These are phyloP conservation scores for Mantis religiosa DNA, from an alignment of 2,888 invertebrate genomes.

Conservation along the genomic window DNA sequence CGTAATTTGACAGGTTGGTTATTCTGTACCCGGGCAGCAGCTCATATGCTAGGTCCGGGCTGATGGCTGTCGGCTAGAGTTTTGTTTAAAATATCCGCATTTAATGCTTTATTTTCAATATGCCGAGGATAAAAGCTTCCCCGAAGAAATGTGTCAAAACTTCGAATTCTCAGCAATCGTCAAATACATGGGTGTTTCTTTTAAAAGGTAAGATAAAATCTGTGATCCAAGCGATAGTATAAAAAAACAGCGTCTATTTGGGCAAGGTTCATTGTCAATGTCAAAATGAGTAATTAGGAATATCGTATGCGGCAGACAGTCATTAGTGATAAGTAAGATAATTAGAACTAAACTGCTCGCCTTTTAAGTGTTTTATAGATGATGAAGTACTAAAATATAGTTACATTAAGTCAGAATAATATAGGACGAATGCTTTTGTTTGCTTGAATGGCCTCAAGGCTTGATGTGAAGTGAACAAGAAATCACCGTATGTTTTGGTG, in stretches of 20 bases:
- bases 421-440: constrained; percentile 33
- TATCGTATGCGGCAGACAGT: background rate
- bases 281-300: constrained; percentile 11
- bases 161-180: constrained; percentile 51
- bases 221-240: constrained; percentile 1
- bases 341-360: background rate
- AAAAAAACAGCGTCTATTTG: constrained; percentile 22
- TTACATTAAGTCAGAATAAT: background rate
- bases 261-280: constrained; percentile 29
- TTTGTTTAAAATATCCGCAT: constrained; percentile 18
- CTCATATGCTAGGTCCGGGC: constrained; percentile 16
- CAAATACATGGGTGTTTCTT: constrained; percentile 65
- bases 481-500: constrained; percentile 10
- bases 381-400: background rate
- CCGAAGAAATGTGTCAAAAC: constrained; percentile 51
- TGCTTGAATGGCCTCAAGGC: constrained; percentile 31
- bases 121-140: constrained; percentile 56
- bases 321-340: background rate
- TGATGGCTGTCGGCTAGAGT: constrained; percentile 28
- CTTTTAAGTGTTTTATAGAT: background rate
- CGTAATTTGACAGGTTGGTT: constrained; percentile 4
- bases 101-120: constrained; percentile 35
- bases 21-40: constrained; percentile 23
- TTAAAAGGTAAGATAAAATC: constrained; percentile 53
- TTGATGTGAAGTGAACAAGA: constrained; percentile 34